These are phyloP conservation scores for Muntiacus reevesi DNA, from an alignment of 2,113 vertebrate species.

Conservation along the genomic window DNA sequence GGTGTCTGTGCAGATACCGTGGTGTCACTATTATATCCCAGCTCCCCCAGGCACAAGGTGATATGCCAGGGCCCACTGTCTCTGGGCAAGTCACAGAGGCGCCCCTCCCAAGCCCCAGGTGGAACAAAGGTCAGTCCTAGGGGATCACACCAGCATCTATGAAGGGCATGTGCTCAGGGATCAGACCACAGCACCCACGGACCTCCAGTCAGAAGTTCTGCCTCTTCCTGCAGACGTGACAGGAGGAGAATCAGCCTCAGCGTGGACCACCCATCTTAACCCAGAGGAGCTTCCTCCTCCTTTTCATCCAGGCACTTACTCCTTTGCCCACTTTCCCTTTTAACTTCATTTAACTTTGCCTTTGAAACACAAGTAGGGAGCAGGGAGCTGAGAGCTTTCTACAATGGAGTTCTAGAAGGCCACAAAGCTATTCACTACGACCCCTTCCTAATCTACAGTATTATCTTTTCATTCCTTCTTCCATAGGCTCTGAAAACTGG, in stretches of 20 bases:
- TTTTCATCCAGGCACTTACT: too few relatives aligned
- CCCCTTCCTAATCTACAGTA: not conserved
- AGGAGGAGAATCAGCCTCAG: not conserved
- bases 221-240: not conserved
- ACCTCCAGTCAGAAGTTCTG: not conserved
- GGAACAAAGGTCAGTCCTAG: not conserved
- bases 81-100: not conserved
- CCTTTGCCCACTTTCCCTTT: not conserved
- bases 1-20: not conserved
- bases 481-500: not conserved
- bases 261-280: fast-evolving
- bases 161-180: not conserved
- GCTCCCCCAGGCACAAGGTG: not conserved
- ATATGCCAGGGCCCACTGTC: not conserved
- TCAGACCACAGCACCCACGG: not conserved
- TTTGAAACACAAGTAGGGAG: not conserved
- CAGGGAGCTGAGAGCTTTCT: not conserved
- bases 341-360: not conserved
- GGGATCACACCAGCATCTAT: not conserved
- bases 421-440: not conserved
- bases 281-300: too few relatives aligned
- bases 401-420: not conserved
- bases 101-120: not conserved
- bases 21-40: not conserved
- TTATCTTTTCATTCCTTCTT: too few relatives aligned